Conservation (phyloP, 2,888 invertebrate genomes). For the Cataglyphis rosenhaueri region DNA sequence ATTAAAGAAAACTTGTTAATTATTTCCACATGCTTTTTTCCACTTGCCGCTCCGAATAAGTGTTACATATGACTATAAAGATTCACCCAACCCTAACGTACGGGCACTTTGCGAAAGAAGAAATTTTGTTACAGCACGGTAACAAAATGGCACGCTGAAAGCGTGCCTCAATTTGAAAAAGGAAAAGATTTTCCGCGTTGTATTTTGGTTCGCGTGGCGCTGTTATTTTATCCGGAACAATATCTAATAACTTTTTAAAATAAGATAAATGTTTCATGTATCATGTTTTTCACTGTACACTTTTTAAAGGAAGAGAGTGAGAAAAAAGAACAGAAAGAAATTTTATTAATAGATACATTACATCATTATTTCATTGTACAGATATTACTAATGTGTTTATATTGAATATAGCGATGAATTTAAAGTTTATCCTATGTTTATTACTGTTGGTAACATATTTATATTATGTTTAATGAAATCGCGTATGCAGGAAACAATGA, state of each 20-base stretch:
- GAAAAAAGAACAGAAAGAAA: not conserved
- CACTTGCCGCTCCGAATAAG: not conserved
- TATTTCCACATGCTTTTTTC: not conserved
- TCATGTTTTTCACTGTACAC: not conserved
- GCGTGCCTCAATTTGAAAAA: conserved; percentile 27
- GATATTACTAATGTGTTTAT: conserved; percentile 1
- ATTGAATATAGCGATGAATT: not conserved
- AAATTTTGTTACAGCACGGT: conserved; percentile 36
- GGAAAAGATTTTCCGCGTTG: not conserved
- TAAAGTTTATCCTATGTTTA: not conserved
- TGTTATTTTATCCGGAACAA: not conserved
- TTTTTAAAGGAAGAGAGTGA: too few relatives aligned
- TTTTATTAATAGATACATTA: not conserved
- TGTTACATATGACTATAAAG: conserved; percentile 29
- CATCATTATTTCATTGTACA: not conserved
- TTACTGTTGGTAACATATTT: not conserved
- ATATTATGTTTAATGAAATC: not conserved
- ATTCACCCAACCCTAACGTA: conserved; percentile 38
- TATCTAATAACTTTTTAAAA: not conserved
- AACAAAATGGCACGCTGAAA: conserved; percentile 45
- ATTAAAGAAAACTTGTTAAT: conserved; percentile 42
- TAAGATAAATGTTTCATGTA: not conserved
- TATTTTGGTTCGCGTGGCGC: not conserved
- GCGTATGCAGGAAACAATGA: not conserved
- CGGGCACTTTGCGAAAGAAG: conserved; percentile 45